Conservation (phyloP, 2,888 invertebrate genomes). For the Stenoptilia bipunctidactyla region DNA sequence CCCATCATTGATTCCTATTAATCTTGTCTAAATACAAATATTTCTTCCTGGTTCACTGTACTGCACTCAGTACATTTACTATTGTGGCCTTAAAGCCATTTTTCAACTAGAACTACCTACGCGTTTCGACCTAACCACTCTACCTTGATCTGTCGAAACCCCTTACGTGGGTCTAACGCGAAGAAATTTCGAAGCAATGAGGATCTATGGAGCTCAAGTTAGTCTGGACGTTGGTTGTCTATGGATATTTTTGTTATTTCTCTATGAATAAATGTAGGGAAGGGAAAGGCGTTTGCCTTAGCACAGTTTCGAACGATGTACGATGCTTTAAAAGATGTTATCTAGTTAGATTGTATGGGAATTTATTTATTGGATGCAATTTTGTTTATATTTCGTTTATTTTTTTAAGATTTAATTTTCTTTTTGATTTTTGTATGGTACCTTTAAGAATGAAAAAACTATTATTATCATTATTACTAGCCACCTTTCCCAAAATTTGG, state of each 20-base stretch:
- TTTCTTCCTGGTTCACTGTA: slow-evolving; percentile 62
- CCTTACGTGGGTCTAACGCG: not conserved
- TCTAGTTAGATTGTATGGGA: slow-evolving; percentile 28
- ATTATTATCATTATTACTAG: too few species aligned
- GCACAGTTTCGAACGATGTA: slow-evolving; percentile 56
- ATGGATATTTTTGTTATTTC: slow-evolving; percentile 70
- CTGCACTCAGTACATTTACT: slow-evolving; percentile 29
- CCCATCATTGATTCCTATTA: too few species aligned
- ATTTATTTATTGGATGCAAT: slow-evolving; percentile 17
- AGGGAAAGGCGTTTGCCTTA: slow-evolving; percentile 70
- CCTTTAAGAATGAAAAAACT: too few species aligned
- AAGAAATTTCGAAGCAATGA: not conserved
- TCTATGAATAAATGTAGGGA: slow-evolving; percentile 65
- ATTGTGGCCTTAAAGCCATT: slow-evolving; percentile 60
- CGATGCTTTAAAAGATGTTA: slow-evolving; percentile 35
- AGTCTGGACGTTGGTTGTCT: slow-evolving; percentile 26
- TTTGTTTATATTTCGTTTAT: slow-evolving; percentile 1
- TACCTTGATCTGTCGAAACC: slow-evolving; percentile 25
- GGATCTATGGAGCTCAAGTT: slow-evolving; percentile 7
- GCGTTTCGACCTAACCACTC: slow-evolving; percentile 31
- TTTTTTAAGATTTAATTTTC: too few species aligned
- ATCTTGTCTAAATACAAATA: slow-evolving; percentile 46
- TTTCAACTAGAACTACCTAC: slow-evolving; percentile 66
- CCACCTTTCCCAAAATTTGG: too few species aligned
- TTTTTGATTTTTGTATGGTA: too few species aligned